Conservation (phyloP, 1,140 invertebrate species). For the Hyposmocoma kahamanoa region DNA sequence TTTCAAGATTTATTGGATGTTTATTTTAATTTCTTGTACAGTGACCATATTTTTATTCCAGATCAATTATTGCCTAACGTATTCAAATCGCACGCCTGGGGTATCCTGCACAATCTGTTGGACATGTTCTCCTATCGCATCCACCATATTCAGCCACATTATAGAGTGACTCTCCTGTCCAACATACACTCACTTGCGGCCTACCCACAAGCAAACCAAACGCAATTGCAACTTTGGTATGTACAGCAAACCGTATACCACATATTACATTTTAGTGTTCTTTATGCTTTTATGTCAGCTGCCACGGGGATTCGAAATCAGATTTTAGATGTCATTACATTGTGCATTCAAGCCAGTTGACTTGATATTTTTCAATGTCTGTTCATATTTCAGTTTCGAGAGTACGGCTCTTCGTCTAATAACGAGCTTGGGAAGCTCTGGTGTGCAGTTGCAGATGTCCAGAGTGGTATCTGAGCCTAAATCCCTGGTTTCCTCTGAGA, state of each 20-base stretch:
- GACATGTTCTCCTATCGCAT: conserved; percentile 98
- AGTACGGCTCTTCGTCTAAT: conserved; percentile 94
- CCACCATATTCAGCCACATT: conserved; percentile 97
- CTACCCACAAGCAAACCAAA: conserved; percentile 94
- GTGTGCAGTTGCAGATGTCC: conserved; percentile 93
- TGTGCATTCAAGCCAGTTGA: background rate
- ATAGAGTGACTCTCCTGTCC: conserved; percentile 91
- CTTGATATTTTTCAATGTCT: background rate
- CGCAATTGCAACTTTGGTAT: conserved; percentile 93
- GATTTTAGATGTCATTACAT: background rate
- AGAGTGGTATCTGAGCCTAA: conserved; percentile 91
- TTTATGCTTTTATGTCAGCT: too few relatives aligned
- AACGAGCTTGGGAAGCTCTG: conserved; percentile 91
- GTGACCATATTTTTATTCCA: too few relatives aligned
- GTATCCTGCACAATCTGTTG: conserved; percentile 93
- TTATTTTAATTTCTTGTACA: too few relatives aligned
- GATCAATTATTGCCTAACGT: conserved; percentile 91
- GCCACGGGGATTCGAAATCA: too few relatives aligned
- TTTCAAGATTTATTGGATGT: too few relatives aligned
- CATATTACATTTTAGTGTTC: too few relatives aligned
- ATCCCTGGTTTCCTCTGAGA: conserved; percentile 91
- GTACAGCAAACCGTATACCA: background rate
- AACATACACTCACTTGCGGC: conserved; percentile 91
- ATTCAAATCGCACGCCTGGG: conserved; percentile 95
- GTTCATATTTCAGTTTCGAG: conserved; percentile 85